Base-by-base conservation (phyloP, 1,140 invertebrate species). In the Chelonus insularis region DNA sequence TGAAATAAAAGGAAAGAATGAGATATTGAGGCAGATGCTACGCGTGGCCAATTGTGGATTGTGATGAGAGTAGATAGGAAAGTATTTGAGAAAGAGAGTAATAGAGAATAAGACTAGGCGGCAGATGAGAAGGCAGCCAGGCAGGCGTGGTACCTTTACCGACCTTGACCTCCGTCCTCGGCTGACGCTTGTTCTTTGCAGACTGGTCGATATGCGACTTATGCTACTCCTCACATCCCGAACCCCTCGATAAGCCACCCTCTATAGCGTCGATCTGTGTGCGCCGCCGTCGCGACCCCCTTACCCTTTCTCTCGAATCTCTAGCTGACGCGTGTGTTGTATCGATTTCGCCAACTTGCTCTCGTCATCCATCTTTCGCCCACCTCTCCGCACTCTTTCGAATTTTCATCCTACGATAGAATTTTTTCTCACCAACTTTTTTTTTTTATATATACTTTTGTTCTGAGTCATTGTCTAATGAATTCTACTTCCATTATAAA, bases 91-190 rank as follows among this genome's bases (percentile, higher is more conserved):
- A 3, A 48, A 32, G 20, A 48, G 25, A 21, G 9, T 48, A 45
- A 57, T 23, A 59, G 6, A 12, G 36, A 43, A 16, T 29, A 25
- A 9, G 18, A 32, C 21, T 7, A 20, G 11, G 39, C 11, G 18
- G 11, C 39, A 43, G 54, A 51, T 51, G 12, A 51, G n/a, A 34
- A 51, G 14, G 32, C 16, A 37, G 45, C 1, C n/a, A 71, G 66
- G 70, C 73, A 77, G 74, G 76, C 76, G 76, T 73, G 76, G 74
- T 76, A 77, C 72, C 68, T 73, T 70, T 65, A 57, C 58, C 69
- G 77, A 79, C 77, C 77, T 79, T 79, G 77, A 79, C 77, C 77
- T 68, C 70, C 71, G 77, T 76, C 73, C 72, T 73, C 72, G 64
- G 71, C 68, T 71, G 64, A 63, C 70, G 73, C 67, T 68, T 57